phyloP scores from a whole-genome alignment of 2,888 invertebrate species.

The Acrobasis suavella region DNA sequence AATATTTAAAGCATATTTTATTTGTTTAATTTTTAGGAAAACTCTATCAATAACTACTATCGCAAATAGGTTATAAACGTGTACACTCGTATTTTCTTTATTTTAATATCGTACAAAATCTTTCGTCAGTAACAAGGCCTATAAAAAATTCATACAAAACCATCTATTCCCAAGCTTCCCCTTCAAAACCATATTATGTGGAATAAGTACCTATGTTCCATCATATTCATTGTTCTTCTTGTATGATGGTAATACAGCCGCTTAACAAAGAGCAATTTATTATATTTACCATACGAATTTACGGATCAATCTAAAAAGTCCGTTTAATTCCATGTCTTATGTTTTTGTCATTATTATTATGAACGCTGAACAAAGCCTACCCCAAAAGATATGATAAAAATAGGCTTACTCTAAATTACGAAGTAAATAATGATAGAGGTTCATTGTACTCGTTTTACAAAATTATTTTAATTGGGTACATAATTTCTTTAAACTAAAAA shows the following conservation, averaged over 20 bases:
- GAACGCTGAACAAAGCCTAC: too few species aligned
- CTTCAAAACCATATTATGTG: slow-evolving; percentile 4
- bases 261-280: too few species aligned
- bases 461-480: too few species aligned
- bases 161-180: slow-evolving; percentile 7
- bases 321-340: too few species aligned
- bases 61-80: slow-evolving; percentile 64
- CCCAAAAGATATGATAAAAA: too few species aligned
- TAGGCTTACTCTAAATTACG: too few species aligned
- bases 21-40: slow-evolving; percentile 60
- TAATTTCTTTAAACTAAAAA: too few species aligned
- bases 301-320: too few species aligned
- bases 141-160: slow-evolving; percentile 74
- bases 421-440: too few species aligned
- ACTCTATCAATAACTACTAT: slow-evolving; percentile 61
- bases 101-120: slow-evolving; percentile 68
- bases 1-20: slow-evolving; percentile 20
- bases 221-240: neutral
- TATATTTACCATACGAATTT: too few species aligned
- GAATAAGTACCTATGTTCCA: neutral
- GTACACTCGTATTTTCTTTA: slow-evolving; percentile 65
- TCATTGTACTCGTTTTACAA: too few species aligned
- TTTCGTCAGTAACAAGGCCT: slow-evolving; percentile 65
- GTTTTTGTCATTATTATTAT: too few species aligned
- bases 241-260: neutral